Conservation (phyloP, 2,888 invertebrate genomes). For the Cerastis leucographa region DNA sequence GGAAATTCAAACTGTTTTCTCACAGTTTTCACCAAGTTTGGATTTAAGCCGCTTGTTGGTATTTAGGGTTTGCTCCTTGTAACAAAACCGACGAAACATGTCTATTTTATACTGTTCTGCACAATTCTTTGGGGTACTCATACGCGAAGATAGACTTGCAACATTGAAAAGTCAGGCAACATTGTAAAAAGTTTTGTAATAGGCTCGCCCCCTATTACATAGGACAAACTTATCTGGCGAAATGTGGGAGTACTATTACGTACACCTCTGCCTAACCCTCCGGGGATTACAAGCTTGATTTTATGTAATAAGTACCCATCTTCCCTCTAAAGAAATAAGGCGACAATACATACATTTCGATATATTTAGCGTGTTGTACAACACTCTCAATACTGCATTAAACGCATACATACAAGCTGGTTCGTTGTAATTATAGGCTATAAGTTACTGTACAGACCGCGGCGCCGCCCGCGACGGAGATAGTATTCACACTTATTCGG, state of each 20-base stretch:
- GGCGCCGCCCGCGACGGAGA: constrained; percentile 69
- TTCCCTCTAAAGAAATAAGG: constrained; percentile 5
- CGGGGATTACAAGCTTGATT: background rate
- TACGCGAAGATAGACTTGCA: background rate
- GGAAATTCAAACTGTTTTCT: background rate
- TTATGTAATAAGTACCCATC: background rate
- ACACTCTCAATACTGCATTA: constrained; percentile 40
- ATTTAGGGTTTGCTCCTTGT: background rate
- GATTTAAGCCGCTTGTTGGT: background rate
- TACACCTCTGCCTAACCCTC: too few relatives aligned
- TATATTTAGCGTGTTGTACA: constrained; percentile 38
- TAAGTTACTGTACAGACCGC: constrained; percentile 63
- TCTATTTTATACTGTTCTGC: background rate
- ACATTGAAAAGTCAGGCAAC: background rate
- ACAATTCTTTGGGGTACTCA: background rate
- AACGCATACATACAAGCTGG: constrained; percentile 31
- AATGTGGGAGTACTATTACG: background rate
- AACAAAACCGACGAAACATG: background rate
- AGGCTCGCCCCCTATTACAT: background rate
- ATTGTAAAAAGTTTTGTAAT: background rate
- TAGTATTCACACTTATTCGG: constrained; percentile 35
- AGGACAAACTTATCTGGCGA: background rate
- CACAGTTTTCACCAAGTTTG: background rate
- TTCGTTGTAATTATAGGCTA: constrained; percentile 49
- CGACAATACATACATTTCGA: constrained; percentile 28